Evolutionary conservation across 2,888 invertebrate species (phyloP).

Genomic region (Phania funesta): DNA sequence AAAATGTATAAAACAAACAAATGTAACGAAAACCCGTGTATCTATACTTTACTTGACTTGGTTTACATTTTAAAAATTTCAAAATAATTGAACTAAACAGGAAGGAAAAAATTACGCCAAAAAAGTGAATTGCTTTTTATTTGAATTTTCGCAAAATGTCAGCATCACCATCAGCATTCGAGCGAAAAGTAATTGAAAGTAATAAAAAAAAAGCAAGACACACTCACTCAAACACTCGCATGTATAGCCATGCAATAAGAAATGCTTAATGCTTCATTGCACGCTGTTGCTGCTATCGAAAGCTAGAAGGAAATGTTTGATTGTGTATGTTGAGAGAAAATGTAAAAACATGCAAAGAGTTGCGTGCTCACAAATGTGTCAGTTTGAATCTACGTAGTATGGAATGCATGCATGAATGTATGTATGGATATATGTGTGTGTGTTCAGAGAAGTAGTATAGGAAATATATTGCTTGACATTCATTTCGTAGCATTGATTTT

Average conservation of each 20-base stretch:
- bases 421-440: slow-evolving; percentile 10
- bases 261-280: slow-evolving; percentile 52
- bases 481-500: slow-evolving; percentile 70
- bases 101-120: background rate
- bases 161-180: slow-evolving; percentile 30
- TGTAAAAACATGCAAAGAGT: slow-evolving; percentile 5
- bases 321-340: slow-evolving; percentile 43
- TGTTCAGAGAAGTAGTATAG: slow-evolving; percentile 46
- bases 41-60: slow-evolving; percentile 58
- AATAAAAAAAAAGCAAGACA: background rate
- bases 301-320: slow-evolving; percentile 24
- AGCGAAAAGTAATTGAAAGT: slow-evolving; percentile 17
- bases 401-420: no score
- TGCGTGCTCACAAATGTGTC: background rate
- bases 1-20: slow-evolving; percentile 34
- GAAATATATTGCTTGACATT: slow-evolving; percentile 69
- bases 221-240: background rate
- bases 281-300: background rate
- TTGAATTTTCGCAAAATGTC: slow-evolving; percentile 20
- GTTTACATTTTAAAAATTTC: slow-evolving; percentile 58
- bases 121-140: background rate
- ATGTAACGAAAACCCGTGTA: slow-evolving; percentile 15
- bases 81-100: slow-evolving; percentile 37
- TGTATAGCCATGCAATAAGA: background rate
- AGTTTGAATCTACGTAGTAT: no score